Percentiles rank a stretch among this genome's conserved stretches.
phyloP scores from a whole-genome alignment of 2,797 vertebrate species.

The Chromobotia macracanthus region DNA sequence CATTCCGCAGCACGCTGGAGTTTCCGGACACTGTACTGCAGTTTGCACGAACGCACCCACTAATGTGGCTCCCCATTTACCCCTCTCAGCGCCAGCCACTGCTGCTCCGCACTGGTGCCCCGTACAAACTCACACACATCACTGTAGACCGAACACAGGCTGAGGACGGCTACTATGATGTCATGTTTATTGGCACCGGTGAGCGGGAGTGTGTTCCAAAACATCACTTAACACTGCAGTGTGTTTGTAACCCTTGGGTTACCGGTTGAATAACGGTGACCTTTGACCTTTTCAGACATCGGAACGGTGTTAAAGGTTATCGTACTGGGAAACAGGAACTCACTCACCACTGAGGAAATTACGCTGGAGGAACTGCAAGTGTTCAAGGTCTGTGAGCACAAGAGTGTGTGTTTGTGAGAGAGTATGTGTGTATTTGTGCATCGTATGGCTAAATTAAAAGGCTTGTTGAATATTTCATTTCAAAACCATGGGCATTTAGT shows the following conservation, averaged over 20 bases:
- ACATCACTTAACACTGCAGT: not conserved
- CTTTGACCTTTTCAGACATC: slow-evolving; percentile 73
- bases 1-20: slow-evolving; percentile 89
- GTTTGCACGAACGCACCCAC: slow-evolving; percentile 87
- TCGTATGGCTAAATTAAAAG: not conserved
- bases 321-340: slow-evolving; percentile 76
- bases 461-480: too few species aligned
- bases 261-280: slow-evolving; percentile 2
- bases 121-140: slow-evolving; percentile 85
- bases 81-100: slow-evolving; percentile 80
- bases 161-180: slow-evolving; percentile 78
- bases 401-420: not conserved
- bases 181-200: slow-evolving; percentile 90
- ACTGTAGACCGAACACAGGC: slow-evolving; percentile 86
- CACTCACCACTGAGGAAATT: slow-evolving; percentile 80
- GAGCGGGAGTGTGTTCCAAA: slow-evolving; percentile 22
- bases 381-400: slow-evolving; percentile 82
- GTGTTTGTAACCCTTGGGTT: not conserved
- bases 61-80: slow-evolving; percentile 87
- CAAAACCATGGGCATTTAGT: not conserved
- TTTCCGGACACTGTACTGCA: slow-evolving; percentile 91
- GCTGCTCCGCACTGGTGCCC: slow-evolving; percentile 83
- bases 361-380: slow-evolving; percentile 91
- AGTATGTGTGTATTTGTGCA: not conserved
- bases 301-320: slow-evolving; percentile 90